These are phyloP conservation scores for Holocentrus rufus DNA, from an alignment of 2,797 vertebrate species.

Conservation along the genomic window DNA sequence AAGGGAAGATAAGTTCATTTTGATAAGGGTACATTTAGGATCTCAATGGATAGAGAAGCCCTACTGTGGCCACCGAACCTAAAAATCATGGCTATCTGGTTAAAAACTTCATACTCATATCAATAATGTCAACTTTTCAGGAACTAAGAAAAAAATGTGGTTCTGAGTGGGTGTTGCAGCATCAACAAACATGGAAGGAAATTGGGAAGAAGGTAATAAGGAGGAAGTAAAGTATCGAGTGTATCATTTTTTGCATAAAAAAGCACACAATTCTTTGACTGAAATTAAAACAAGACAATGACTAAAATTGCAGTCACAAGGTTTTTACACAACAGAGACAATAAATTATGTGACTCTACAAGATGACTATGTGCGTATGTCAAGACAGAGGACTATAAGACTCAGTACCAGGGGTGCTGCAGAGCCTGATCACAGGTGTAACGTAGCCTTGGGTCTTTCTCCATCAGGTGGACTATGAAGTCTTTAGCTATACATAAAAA, in stretches of 20 bases:
- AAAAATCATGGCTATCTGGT: too few relatives aligned
- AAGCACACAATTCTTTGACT: not conserved
- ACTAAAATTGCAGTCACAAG: too few relatives aligned
- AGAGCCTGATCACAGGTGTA: slow-evolving; percentile 96
- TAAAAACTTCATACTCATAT: too few relatives aligned
- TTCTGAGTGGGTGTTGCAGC: too few relatives aligned
- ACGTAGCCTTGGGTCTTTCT: slow-evolving; percentile 88
- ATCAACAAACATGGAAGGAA: too few relatives aligned
- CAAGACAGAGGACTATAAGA: not conserved
- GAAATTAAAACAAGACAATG: too few relatives aligned
- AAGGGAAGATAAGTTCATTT: not conserved
- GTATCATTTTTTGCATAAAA: not conserved
- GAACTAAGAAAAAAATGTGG: too few relatives aligned
- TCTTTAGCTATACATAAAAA: slow-evolving; percentile 88
- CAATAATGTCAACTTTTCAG: too few relatives aligned
- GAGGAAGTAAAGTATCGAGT: not conserved
- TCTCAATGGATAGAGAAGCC: too few relatives aligned
- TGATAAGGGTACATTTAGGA: not conserved
- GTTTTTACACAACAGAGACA: too few relatives aligned
- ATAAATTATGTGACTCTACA: not conserved
- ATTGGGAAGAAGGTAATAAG: too few relatives aligned
- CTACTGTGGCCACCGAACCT: too few relatives aligned
- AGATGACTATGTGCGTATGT: slow-evolving; percentile 1
- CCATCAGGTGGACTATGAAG: slow-evolving; percentile 96
- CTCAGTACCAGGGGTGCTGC: slow-evolving; percentile 86